Evolutionary conservation across 2,888 invertebrate genomes (phyloP).

Genomic region (Macrosiphum euphorbiae): DNA sequence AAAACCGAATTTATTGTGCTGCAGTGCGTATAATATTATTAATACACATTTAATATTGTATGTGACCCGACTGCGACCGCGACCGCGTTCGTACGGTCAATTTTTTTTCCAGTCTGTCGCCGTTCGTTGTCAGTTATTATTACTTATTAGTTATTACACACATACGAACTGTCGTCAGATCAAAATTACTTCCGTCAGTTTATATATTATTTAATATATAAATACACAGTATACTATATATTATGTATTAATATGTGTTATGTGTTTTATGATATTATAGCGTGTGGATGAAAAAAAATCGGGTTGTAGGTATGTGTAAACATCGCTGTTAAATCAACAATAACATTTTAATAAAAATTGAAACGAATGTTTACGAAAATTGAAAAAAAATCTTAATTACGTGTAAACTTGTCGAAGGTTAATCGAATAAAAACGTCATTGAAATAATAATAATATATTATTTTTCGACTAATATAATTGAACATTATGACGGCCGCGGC

Average conservation of each 20-base stretch:
- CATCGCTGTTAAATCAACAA: background rate
- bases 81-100: background rate
- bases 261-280: background rate
- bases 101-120: background rate
- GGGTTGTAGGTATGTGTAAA: background rate
- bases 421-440: slow-evolving; percentile 43
- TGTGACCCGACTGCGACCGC: background rate
- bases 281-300: background rate
- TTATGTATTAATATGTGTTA: background rate
- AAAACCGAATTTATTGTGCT: background rate
- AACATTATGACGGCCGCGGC: background rate
- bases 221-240: background rate
- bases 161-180: background rate
- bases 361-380: background rate
- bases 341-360: background rate
- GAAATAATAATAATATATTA: background rate
- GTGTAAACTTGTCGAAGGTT: slow-evolving; percentile 15
- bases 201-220: background rate
- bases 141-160: no score
- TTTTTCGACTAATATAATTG: slow-evolving; percentile 3
- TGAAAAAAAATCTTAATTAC: slow-evolving; percentile 1
- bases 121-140: background rate
- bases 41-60: background rate
- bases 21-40: background rate
- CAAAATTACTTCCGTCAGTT: background rate